These are phyloP conservation scores for Sinelater perroti DNA, from an alignment of 2,888 invertebrate species.

Conservation along the genomic window DNA sequence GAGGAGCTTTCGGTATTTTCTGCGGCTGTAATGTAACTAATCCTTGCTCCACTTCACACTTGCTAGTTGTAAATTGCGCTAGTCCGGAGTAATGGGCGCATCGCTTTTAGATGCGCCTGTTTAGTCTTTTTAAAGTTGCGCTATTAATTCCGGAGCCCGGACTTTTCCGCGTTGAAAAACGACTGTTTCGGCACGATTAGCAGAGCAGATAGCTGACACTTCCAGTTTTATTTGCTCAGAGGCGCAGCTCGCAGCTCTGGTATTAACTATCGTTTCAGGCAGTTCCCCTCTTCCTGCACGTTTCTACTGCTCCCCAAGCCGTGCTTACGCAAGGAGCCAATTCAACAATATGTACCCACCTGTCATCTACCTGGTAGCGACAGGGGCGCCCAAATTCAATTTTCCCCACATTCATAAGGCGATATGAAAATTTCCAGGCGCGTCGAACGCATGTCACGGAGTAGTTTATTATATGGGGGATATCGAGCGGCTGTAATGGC, in stretches of 20 bases:
- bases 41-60: conserved; percentile 1
- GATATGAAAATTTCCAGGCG: conserved; percentile 18
- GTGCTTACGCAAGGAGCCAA: conserved; percentile 20
- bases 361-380: conserved; percentile 22
- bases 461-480: conserved; percentile 17
- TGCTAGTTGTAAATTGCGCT: neutral
- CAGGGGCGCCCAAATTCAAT: conserved; percentile 19
- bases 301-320: conserved; percentile 23
- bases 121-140: conserved; percentile 3
- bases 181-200: conserved; percentile 22
- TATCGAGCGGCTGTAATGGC: conserved; percentile 14
- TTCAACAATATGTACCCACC: conserved; percentile 27
- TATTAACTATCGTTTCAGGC: too few relatives aligned
- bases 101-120: neutral
- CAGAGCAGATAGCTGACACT: conserved; percentile 30
- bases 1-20: neutral
- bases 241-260: conserved; percentile 21
- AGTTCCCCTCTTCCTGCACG: conserved; percentile 21
- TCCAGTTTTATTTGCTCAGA: conserved; percentile 28
- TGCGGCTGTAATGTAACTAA: conserved; percentile 1
- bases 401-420: conserved; percentile 22
- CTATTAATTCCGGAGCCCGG: conserved; percentile 10
- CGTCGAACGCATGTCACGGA: conserved; percentile 1
- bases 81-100: conserved; percentile 6
- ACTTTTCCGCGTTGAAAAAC: conserved; percentile 16